Evolutionary conservation across 2,888 invertebrate species (phyloP), one percentile per base, ranked within the genome.

Genomic region (Dicyrtoma fusca): DNA sequence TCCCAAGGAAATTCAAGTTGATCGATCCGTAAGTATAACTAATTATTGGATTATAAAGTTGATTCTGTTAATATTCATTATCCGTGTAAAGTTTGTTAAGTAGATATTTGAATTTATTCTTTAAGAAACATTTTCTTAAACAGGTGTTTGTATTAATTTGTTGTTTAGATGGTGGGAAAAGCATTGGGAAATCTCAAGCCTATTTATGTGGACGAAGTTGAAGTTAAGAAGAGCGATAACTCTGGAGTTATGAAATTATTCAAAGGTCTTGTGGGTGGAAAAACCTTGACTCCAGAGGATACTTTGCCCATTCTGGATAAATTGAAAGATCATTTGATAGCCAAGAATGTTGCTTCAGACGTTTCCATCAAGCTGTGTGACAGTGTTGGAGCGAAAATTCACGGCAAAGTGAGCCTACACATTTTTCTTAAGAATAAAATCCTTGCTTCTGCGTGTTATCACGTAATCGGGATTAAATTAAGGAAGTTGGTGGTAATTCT

Each of bases 331-430:
- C 97, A 97, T 83, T 87, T 99, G 70, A 97, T 99, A 81, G 87
- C 89, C 0, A 99, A 99, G 85, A 99, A 99, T 84, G 99, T 99
- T 0, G 99, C 99, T 13, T 85, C 95, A 0, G 98, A 99, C 81
- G 97, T 99, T 81, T 91, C 99, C 0, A 87, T 88, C 76, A 97
- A 96, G 83, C 86, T 99, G 25, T 97, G 97, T 83, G 93, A 96
- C 70, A 96, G 96, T 0, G 95, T 98, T 0, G 90, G 92, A 14
- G 87, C 87, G 1, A 95, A 95, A 83, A 86, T 98, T 34, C 93
- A 95, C 82, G 98, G 98, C 74, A 95, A 92, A 81, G 84, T 86
- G 25, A 74, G 57, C 34, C 4, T 10, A 6, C 14, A 11, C 25
- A 25, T 21, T 21, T 57, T 57, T 23, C 8, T 57, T 25, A 61